A percentile compares a stretch with the other conserved stretches of the same genome.
Conservation (phyloP, 2,888 invertebrate species). For the Polylopha cassiicola region DNA sequence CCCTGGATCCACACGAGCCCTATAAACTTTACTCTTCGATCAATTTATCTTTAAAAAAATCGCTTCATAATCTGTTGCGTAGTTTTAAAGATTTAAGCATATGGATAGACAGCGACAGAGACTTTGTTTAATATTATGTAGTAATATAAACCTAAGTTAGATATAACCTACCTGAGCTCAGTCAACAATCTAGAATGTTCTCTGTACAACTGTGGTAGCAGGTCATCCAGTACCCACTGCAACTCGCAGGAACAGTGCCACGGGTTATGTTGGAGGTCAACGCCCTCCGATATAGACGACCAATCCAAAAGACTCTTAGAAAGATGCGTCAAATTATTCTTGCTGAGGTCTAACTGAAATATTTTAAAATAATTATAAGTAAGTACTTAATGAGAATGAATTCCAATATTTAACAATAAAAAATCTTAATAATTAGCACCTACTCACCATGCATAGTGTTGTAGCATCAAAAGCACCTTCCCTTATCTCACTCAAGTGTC, state of each 20-base stretch:
- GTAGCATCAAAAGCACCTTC: slow-evolving; percentile 69
- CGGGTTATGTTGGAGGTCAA: slow-evolving; percentile 79
- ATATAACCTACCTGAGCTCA: slow-evolving; percentile 65
- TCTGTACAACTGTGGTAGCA: slow-evolving; percentile 70
- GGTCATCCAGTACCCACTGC: slow-evolving; percentile 76
- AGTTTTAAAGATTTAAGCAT: too few relatives aligned
- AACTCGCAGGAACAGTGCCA: slow-evolving; percentile 79
- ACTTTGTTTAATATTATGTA: too few relatives aligned
- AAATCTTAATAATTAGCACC: slow-evolving; percentile 2
- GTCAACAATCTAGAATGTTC: slow-evolving; percentile 57
- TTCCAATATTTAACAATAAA: too few relatives aligned
- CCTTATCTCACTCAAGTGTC: slow-evolving; percentile 52
- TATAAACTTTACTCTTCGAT: too few relatives aligned
- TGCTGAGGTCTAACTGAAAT: slow-evolving; percentile 75
- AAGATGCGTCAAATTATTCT: slow-evolving; percentile 67
- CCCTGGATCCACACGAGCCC: too few relatives aligned
- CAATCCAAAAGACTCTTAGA: slow-evolving; percentile 57
- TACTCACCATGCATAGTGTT: slow-evolving; percentile 73
- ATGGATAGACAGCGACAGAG: too few relatives aligned
- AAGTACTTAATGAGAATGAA: neutral
- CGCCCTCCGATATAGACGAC: slow-evolving; percentile 50
- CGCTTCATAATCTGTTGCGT: too few relatives aligned
- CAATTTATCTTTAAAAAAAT: too few relatives aligned
- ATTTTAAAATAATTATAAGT: neutral
- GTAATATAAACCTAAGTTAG: too few relatives aligned